Percentiles rank a stretch among this genome's conserved stretches.
These are phyloP conservation scores for Hylaea fasciaria DNA, from an alignment of 2,888 invertebrate genomes.

Conservation along the genomic window DNA sequence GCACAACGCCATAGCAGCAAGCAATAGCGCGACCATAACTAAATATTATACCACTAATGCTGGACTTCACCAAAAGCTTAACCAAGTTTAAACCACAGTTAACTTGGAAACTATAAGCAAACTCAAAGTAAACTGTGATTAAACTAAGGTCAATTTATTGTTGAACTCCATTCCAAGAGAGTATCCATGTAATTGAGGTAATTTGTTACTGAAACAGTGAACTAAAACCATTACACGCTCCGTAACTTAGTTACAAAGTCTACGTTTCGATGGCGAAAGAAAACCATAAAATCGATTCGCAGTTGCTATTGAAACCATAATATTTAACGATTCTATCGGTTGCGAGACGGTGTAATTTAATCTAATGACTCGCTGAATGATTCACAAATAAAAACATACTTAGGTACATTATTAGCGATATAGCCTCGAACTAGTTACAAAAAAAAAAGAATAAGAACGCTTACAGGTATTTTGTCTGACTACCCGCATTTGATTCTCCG, in stretches of 20 bases:
- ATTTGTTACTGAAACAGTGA: constrained; percentile 47
- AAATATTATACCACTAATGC: constrained; percentile 30
- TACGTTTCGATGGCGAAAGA: constrained; percentile 45
- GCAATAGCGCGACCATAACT: constrained; percentile 30
- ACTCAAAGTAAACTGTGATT: too few species aligned
- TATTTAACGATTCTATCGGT: constrained; percentile 13
- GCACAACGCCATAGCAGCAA: constrained; percentile 31
- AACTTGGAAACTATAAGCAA: too few species aligned
- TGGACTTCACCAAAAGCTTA: too few species aligned
- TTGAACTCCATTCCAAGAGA: constrained; percentile 7
- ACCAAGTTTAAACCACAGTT: too few species aligned
- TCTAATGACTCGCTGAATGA: background rate
- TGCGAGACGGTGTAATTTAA: constrained; percentile 2
- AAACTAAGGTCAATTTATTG: too few species aligned
- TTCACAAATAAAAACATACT: background rate
- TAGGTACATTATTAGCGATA: background rate
- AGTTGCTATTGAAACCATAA: constrained; percentile 35
- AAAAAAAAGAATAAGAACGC: background rate
- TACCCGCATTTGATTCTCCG: too few species aligned
- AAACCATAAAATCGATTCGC: constrained; percentile 53
- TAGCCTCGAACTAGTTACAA: background rate
- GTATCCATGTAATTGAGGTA: constrained; percentile 45
- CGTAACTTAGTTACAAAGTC: constrained; percentile 46
- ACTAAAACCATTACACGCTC: constrained; percentile 50
- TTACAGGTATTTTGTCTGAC: too few species aligned